A percentile compares a stretch with the other conserved stretches of the same genome.
Evolutionary conservation across 1,140 invertebrate genomes (phyloP).

Genomic region (Hylaeus volcanicus): DNA sequence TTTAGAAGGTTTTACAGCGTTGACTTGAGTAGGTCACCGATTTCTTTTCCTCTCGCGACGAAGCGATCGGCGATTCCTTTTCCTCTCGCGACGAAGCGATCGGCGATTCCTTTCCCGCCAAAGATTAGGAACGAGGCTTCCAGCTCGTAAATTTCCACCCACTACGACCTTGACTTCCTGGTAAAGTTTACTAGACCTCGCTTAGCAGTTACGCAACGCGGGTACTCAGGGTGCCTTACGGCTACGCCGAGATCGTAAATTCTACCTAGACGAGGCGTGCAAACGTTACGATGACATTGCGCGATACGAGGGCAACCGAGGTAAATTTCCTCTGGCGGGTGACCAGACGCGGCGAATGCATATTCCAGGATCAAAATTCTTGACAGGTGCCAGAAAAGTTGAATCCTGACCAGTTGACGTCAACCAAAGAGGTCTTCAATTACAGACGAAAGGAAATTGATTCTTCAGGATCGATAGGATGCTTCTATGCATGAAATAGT

Average conservation of each 20-base stretch:
- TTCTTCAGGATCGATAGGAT: too few relatives aligned
- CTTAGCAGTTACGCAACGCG: conserved; percentile 46
- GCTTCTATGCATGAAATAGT: too few relatives aligned
- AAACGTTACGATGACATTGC: conserved; percentile 33
- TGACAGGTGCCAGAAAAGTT: too few relatives aligned
- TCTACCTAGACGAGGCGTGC: conserved; percentile 37
- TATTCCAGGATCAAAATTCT: conserved; percentile 1
- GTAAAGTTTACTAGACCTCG: conserved; percentile 42
- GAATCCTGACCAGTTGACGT: too few relatives aligned
- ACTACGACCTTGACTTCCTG: conserved; percentile 46
- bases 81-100: too few relatives aligned
- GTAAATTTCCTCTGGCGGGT: conserved; percentile 59
- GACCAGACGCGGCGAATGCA: conserved; percentile 51
- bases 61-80: background rate
- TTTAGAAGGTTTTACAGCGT: too few relatives aligned
- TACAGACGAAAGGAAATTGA: too few relatives aligned
- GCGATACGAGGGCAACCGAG: conserved; percentile 44
- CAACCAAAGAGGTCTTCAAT: too few relatives aligned
- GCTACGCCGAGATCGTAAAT: conserved; percentile 55
- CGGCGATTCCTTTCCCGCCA: background rate
- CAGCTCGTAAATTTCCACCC: conserved; percentile 16
- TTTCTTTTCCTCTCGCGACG: background rate
- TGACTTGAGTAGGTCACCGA: background rate
- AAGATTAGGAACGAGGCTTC: background rate
- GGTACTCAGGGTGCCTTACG: conserved; percentile 18